Conservation (phyloP, 2,113 vertebrate genomes). For the Notarius quadriscutis region DNA sequence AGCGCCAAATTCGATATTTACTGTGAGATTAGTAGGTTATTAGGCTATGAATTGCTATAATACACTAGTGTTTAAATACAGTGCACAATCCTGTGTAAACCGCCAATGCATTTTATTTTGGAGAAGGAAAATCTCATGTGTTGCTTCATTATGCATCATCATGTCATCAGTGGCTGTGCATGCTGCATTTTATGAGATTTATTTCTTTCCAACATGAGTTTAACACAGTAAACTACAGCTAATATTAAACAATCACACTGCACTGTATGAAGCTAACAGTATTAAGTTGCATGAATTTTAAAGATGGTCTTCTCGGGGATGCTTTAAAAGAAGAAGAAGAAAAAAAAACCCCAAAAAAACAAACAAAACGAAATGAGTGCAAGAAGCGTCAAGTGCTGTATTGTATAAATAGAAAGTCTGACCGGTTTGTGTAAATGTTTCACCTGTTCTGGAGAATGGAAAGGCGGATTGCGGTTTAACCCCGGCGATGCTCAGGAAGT, state of each 20-base stretch:
- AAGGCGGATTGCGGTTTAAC: not conserved
- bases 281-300: conserved; percentile 1
- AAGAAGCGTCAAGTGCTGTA: too few relatives aligned
- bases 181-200: conserved; percentile 84
- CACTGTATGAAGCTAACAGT: not conserved
- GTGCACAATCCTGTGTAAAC: conserved; percentile 69
- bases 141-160: conserved; percentile 85
- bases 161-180: conserved; percentile 81
- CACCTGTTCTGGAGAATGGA: not conserved
- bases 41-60: conserved; percentile 81
- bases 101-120: not conserved
- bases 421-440: not conserved
- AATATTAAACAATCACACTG: not conserved
- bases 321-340: too few relatives aligned
- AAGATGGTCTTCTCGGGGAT: not conserved
- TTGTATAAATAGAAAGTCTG: not conserved
- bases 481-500: not conserved
- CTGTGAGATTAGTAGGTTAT: conserved; percentile 83
- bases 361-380: not conserved
- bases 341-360: not conserved
- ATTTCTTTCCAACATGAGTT: conserved; percentile 78
- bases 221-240: conserved; percentile 59
- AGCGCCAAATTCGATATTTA: conserved; percentile 91
- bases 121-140: conserved; percentile 68
- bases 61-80: conserved; percentile 88